phyloP scores from a whole-genome alignment of 2,113 vertebrate species.

The Microcebus ravelobensis region DNA sequence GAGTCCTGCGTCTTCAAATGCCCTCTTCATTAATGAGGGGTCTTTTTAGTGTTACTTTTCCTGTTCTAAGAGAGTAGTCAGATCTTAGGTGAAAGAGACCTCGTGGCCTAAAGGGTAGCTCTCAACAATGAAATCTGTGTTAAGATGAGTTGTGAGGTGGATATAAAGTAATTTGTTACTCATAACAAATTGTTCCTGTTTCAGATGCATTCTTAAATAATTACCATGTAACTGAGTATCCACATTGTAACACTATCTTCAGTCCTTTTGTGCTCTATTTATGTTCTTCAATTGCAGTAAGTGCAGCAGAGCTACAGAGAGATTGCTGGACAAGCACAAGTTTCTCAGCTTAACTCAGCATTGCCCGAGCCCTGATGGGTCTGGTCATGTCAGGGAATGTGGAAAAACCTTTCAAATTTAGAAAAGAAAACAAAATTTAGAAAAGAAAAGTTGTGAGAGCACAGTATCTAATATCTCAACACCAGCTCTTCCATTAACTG shows the following conservation, averaged over 20 bases:
- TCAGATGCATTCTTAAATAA: background rate
- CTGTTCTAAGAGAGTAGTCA: background rate
- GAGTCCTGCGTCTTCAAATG: background rate
- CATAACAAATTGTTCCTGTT: background rate
- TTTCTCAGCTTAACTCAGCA: background rate
- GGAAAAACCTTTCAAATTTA: background rate
- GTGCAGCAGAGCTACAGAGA: fast-evolving
- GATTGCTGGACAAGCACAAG: fast-evolving
- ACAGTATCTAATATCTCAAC: too few relatives aligned
- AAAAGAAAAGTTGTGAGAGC: background rate
- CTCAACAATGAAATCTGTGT: background rate
- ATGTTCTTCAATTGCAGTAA: background rate
- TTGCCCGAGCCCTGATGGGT: background rate
- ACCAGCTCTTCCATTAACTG: background rate
- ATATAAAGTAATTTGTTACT: background rate
- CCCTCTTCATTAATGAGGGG: background rate
- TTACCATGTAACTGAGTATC: too few relatives aligned
- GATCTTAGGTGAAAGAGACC: background rate
- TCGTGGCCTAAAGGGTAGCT: background rate
- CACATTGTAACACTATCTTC: background rate
- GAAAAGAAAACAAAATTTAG: background rate
- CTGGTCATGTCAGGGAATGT: background rate
- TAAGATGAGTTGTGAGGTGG: background rate
- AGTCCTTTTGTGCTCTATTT: background rate
- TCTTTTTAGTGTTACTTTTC: background rate